Base-by-base conservation (phyloP, 1,140 invertebrate genomes). In the Scylla paramamosain region DNA sequence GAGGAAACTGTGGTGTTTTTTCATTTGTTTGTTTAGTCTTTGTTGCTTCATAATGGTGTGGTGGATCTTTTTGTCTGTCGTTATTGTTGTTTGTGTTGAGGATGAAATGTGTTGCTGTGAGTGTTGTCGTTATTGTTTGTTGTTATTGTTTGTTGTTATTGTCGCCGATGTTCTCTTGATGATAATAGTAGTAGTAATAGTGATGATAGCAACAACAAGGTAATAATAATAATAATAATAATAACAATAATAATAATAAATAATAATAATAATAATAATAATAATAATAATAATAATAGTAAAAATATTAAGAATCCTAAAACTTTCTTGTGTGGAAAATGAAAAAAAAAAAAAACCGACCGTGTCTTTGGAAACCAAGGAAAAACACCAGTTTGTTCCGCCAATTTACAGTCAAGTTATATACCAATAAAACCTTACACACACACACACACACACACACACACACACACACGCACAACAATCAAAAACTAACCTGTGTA, bases 231-330 rank as follows among this genome's bases (percentile, higher is more conserved):
- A 77, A 20, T 77, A 77, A 20, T 77, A 77, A 20, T 77, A 77
- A 20, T 77, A 77, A 20, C n/a, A 77, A 20, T 77, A 77, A 20
- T 77, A 77, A 20, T 77, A 77, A 16, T 67, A 39, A 77, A 20
- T 77, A 77, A 77, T 59, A 59, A 20, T 59, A 59, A 20, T n/a
- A 77, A 20, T 77, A 91, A 91, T 91, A 91, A 48, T 91, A 67
- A 91, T 91, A 67, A 91, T 91, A 48, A 91, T 52, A 67, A 91
- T 52, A 67, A 91, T 25, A n/a, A 91, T 52, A 91, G n/a, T 59
- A 67, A 91, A 52, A 91, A 52, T 52, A 91, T 46, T 31, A 91
- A 52, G 8, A 67, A 91, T n/a, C 25, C 32, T 0, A 89, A 89
- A 16, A 89, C 45, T 39, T 25, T 25, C 32, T 45, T 45, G 14